Evolutionary conservation across 2,113 vertebrate genomes (phyloP).

Genomic region (Cololabis saira): DNA sequence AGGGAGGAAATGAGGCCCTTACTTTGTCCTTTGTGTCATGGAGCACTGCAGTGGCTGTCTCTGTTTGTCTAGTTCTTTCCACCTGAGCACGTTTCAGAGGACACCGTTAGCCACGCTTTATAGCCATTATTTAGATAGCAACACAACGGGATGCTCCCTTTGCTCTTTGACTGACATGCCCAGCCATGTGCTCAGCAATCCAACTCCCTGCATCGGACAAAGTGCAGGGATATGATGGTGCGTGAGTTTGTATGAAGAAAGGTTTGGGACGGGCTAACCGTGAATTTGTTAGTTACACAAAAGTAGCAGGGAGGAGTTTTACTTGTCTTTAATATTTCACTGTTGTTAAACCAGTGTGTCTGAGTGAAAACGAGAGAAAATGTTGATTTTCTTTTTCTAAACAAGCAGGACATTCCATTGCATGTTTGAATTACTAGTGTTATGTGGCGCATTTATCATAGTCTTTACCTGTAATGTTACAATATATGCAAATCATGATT

Average conservation of each 20-base stretch:
- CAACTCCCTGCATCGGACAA: slow-evolving; percentile 48
- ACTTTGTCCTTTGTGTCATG: slow-evolving; percentile 82
- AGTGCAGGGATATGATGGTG: slow-evolving; percentile 48
- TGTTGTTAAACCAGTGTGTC: too few relatives aligned
- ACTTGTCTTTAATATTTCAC: neutral
- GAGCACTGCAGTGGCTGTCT: slow-evolving; percentile 73
- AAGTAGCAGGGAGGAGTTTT: slow-evolving; percentile 11
- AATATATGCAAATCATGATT: slow-evolving; percentile 66
- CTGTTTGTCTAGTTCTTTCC: slow-evolving; percentile 82
- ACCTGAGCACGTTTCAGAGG: slow-evolving; percentile 81
- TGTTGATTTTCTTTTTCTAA: neutral
- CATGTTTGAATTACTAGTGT: slow-evolving; percentile 2
- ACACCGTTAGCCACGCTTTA: slow-evolving; percentile 80
- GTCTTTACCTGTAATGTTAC: slow-evolving; percentile 66
- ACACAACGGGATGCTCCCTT: slow-evolving; percentile 74
- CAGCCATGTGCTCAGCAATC: slow-evolving; percentile 65
- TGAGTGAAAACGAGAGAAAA: neutral
- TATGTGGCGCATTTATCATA: slow-evolving; percentile 59
- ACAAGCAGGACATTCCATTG: neutral
- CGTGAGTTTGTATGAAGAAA: slow-evolving; percentile 46
- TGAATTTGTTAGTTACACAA: slow-evolving; percentile 25
- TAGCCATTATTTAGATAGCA: slow-evolving; percentile 80
- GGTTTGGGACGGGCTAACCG: slow-evolving; percentile 14
- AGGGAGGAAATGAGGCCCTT: slow-evolving; percentile 80
- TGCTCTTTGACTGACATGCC: slow-evolving; percentile 75